Base-by-base conservation (phyloP, 1,140 invertebrate species). In the Aporrectodea caliginosa region DNA sequence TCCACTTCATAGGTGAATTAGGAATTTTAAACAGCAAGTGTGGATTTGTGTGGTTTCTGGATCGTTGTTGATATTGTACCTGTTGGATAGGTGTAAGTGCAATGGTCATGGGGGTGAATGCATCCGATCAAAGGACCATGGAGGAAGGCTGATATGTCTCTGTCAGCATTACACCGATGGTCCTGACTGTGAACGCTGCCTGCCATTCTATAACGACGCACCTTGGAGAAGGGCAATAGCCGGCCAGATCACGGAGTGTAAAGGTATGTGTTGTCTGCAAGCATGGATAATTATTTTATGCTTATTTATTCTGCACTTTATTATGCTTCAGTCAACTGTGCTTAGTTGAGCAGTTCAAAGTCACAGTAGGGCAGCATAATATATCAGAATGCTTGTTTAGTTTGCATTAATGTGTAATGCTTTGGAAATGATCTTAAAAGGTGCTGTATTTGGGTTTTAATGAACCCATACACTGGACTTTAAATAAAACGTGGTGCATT, bases 111-210 rank as follows among this genome's bases (percentile, higher is more conserved):
- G 71, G 22, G 35, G 43, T 14, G 78, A 79, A 6, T 78, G 77
- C 34, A 33, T 78, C 0, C 35, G 31, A 29, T 27, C 30, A 1
- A 22, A 32, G 12, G 80, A 83, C 43, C 81, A 78, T 32, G 33
- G 81, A 68, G 79, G 83, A 31, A 30, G 78, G 71, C 76, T 92
- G 82, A 29, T n/a, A 16, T 78, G 77, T 27, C 22, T 31, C 2
- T 99, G 98, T 88, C 93, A 98, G 83, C 98, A 99, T 86, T 95
- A 96, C 86, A 99, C 98, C 0, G 83, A 80, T 1, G 89, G 89
- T 12, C 91, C 92, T 0, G 94, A 98, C 85, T 99, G 98, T 87
- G 92, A 96, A 77, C 91, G 93, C 83, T 99, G 98, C 88, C 87
- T 94, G 75, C 95, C 96, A 35, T 96, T 98, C 87, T 98, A 94